Evolutionary conservation across 2,888 invertebrate genomes (phyloP), one percentile per base, ranked within the genome.

Genomic region (Eulithis testata): DNA sequence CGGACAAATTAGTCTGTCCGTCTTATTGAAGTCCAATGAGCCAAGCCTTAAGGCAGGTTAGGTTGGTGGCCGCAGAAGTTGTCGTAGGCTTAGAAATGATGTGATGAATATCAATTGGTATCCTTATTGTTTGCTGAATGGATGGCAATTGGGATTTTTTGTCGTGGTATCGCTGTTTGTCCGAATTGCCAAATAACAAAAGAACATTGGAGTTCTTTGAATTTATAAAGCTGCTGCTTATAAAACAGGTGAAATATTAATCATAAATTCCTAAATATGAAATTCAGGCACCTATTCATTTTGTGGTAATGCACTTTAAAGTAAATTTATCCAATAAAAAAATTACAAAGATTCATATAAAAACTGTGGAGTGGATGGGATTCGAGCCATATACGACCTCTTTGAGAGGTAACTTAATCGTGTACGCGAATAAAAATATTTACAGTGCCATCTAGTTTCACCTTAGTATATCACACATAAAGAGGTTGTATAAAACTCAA

Each of bases 31-130:
- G 84, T 80, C 82, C 87, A 91, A 90, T 86, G 82, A 78, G 77
- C 81, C 77, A 80, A 78, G 83, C 80, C 86, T 92, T 92, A 91
- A 90, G 92, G 92, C 89, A 92, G 92, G 92, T 92, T 90, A 89
- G 88, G 91, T 90, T 90, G 83, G 76, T 86, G 21, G 21, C 1
- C 1, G 79, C 76, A 76, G 73, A 76, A 73, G 85, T 85, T 83
- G 87, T 79, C 83, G 84, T 87, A 87, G 85, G 79, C 79, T 84
- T 85, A 87, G 84, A 85, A 74, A 75, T 74, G 62, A 68, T 68
- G 57, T n/a, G 58, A 63, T 62, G 71, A 67, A 73, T 73, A 51
- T 53, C 50, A 70, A 69, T 71, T 66, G 53, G 36, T 49, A 37
- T 50, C 61, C 50, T 51, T 52, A 55, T 55, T 63, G 58, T 60